A percentile compares a stretch with the other conserved stretches of the same genome.
Evolutionary conservation across 2,888 invertebrate species (phyloP).

Genomic region (Vesta saturnalis): DNA sequence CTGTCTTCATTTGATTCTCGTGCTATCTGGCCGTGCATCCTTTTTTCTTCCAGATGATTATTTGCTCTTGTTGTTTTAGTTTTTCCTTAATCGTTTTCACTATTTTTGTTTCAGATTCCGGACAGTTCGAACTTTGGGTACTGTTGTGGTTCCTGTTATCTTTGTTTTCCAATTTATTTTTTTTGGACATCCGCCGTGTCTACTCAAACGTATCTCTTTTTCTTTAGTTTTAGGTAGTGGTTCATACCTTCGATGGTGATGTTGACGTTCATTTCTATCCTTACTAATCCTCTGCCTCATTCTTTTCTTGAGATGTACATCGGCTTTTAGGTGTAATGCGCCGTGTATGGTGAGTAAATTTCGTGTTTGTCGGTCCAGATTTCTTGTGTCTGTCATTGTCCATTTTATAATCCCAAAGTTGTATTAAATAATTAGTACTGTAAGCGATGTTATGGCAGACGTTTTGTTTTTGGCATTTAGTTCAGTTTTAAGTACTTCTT

Average conservation of each 20-base stretch:
- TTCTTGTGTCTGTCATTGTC: not conserved
- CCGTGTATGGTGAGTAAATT: no score
- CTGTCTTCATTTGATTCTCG: not conserved
- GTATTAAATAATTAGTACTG: not conserved
- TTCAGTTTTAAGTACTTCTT: not conserved
- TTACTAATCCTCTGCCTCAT: not conserved
- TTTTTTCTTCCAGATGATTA: no score
- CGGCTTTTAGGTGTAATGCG: not conserved
- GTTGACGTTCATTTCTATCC: not conserved
- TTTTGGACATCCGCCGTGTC: no score
- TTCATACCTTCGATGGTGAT: not conserved
- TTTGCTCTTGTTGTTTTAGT: no score
- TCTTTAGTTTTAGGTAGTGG: not conserved
- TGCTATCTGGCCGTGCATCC: no score
- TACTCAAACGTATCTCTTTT: no score
- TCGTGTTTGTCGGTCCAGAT: not conserved
- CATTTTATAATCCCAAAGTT: no score
- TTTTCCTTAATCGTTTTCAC: no score
- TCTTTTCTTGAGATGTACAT: not conserved
- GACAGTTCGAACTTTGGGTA: no score
- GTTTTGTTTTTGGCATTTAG: no score
- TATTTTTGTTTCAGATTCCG: not conserved
- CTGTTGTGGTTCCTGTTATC: no score
- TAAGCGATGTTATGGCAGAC: no score
- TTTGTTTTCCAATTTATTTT: not conserved